Evolutionary conservation across 1,140 invertebrate genomes (phyloP), one percentile per base, ranked within the genome.

Genomic region (Eupristina koningsbergeri): DNA sequence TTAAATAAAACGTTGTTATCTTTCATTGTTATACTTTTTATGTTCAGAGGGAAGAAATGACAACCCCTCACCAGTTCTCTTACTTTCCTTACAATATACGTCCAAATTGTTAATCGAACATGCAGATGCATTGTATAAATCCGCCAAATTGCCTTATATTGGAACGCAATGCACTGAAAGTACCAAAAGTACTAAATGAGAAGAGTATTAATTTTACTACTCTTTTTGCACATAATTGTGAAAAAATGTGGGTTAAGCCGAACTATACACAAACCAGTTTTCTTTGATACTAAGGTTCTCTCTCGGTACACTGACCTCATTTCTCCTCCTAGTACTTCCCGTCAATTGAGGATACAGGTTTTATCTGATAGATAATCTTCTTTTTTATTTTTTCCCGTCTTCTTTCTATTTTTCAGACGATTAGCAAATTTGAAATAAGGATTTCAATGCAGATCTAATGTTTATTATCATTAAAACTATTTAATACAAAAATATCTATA

Each of bases 161-260:
- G 47, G 75, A 22, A 29, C 50, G 5, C 41, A 15, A 8, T 22
- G 26, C 9, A 64, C 11, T 47, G 15, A 7, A 47, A 63, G 50
- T 29, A 71, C 22, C 13, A 13, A 31, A 61, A 39, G 50, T 29
- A 71, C 22, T 13, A 13, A 31, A 61, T n/a, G n/a, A 36, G 7
- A n/a, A 80, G 53, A 31, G 69, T 69, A 77, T 84, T 78, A 80
- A 80, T 84, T 77, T 15, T 41, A n/a, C 8, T 36, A n/a, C 11
- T 34, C 31, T 53, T 71, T 77, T 77, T 78, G 8, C n/a, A 26
- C 74, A 53, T 47, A 79, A n/a, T 9, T 13, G 45, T n/a, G 84
- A 86, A 86, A 83, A 85, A 86, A 90, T 91, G 88, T 91, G 89
- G 90, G 89, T 90, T 89, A 91, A 90, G 86, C 88, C 87, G 86